A percentile compares a stretch with the other conserved stretches of the same genome.
phyloP scores from a whole-genome alignment of 1,140 invertebrate genomes.

The Pollicipes pollicipes region DNA sequence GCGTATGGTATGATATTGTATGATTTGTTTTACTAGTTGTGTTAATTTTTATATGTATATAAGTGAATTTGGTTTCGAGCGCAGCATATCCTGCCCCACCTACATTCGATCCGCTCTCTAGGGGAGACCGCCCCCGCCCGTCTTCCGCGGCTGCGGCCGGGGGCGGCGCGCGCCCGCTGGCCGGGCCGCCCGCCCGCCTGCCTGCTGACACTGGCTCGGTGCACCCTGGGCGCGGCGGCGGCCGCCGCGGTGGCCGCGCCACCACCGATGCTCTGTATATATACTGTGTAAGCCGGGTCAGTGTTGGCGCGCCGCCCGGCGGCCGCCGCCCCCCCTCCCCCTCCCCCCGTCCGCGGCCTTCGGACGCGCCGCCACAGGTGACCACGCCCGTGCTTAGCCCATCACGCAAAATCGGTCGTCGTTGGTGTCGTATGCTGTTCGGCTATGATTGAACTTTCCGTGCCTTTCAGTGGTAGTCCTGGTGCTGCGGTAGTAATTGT shows the following conservation, averaged over 20 bases:
- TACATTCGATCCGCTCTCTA: background rate
- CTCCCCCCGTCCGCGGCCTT: no score
- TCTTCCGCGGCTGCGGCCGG: no score
- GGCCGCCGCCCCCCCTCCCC: no score
- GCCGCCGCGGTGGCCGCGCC: no score
- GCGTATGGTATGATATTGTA: background rate
- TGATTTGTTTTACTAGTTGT: conserved; percentile 2
- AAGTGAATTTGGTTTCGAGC: background rate
- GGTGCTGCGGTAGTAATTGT: background rate
- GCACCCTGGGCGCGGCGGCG: no score
- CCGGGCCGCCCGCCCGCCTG: no score
- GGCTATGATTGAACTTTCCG: conserved; percentile 1
- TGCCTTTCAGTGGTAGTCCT: background rate
- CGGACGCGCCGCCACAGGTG: no score
- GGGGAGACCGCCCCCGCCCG: no score
- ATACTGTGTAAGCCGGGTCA: background rate
- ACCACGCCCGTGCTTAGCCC: background rate
- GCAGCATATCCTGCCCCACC: background rate
- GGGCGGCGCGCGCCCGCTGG: no score
- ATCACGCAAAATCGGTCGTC: background rate
- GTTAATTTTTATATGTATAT: conserved; percentile 2
- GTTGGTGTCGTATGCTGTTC: background rate
- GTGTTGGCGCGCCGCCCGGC: no score
- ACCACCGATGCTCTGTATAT: background rate
- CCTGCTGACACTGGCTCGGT: no score